Base-by-base conservation (phyloP, 2,113 vertebrate species). In the Pteruthius melanotis region DNA sequence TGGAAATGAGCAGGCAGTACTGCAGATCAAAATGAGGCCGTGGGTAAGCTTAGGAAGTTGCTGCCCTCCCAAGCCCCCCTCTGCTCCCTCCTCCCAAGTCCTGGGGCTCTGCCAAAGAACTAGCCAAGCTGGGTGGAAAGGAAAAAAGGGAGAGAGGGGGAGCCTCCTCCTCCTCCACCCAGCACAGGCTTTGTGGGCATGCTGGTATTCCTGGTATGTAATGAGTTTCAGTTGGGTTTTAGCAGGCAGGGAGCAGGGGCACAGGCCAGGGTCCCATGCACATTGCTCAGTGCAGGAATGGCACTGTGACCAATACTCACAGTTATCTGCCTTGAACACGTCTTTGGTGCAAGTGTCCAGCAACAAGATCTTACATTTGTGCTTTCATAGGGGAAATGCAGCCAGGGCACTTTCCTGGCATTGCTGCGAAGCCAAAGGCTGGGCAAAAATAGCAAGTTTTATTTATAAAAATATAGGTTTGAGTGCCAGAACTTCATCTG, bases 31-130 rank as follows among this genome's bases (percentile, higher is more conserved):
- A 98, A 98, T 96, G 96, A 98, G 98, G 97, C 98, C 96, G 86
- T 97, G 95, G 97, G 95, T 96, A 93, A 87, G 98, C 98, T 98
- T 90, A 69, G 97, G 97, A 98, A 98, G 98, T 97, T 95, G 92
- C 97, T 97, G 96, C 89, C 83, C 93, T 93, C 76, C 87, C 64
- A 69, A 92, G 23, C 52, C 91, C 72, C 86, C 72, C 69, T 66
- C 40, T 5, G 3, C 72, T 69, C 50, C 87, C 69, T 79, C 79
- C 87, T 98, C 93, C 66, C 68, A 95, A 97, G 97, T 97, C 97
- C 98, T 99, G 98, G 98, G 97, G 96, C 97, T 93, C 98, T 98
- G 99, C 98, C 99, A 99, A 98, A 96, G 97, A 83, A 28, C 95
- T 65, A 95, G 90, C 94, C 95, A 94, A 97, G 96, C 94, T 37